A percentile compares a stretch with the other conserved stretches of the same genome.
Conservation (phyloP, 1,140 invertebrate species). For the Hypsibius dujardini region DNA sequence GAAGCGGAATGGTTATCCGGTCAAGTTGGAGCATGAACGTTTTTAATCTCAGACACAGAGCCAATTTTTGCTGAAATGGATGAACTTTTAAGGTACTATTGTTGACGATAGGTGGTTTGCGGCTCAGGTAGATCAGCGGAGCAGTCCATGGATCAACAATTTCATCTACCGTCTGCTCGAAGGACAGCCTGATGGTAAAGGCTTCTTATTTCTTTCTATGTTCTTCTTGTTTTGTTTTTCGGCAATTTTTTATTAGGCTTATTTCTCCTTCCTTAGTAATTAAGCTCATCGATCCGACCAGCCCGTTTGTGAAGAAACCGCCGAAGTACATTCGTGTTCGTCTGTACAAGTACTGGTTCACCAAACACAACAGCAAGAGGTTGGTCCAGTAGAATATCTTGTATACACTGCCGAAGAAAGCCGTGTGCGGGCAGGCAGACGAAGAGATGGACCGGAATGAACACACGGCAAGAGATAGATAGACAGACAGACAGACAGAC, state of each 20-base stretch:
- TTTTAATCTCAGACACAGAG: no score
- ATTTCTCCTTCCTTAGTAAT: constrained; percentile 36
- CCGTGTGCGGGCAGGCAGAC: constrained; percentile 22
- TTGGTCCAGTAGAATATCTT: constrained; percentile 22
- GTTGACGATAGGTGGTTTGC: constrained; percentile 45
- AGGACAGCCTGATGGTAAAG: constrained; percentile 41
- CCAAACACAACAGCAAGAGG: constrained; percentile 39
- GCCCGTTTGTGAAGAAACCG: constrained; percentile 44
- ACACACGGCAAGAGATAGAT: no score
- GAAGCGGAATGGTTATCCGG: background rate
- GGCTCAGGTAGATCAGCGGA: constrained; percentile 49
- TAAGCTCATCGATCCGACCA: constrained; percentile 42
- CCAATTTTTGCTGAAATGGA: no score
- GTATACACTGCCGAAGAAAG: constrained; percentile 25
- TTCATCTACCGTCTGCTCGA: constrained; percentile 49
- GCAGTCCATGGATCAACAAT: constrained; percentile 62
- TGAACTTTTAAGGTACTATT: background rate
- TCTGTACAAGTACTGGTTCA: constrained; percentile 55
- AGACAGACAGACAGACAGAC: no score
- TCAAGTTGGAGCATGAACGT: no score
- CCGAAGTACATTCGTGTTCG: constrained; percentile 53
- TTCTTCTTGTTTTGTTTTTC: background rate
- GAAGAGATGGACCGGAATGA: no score
- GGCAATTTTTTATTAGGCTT: background rate
- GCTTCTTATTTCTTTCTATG: no score